Evolutionary conservation across 1,140 invertebrate genomes (phyloP).

Genomic region (Euura saliciscinereae): DNA sequence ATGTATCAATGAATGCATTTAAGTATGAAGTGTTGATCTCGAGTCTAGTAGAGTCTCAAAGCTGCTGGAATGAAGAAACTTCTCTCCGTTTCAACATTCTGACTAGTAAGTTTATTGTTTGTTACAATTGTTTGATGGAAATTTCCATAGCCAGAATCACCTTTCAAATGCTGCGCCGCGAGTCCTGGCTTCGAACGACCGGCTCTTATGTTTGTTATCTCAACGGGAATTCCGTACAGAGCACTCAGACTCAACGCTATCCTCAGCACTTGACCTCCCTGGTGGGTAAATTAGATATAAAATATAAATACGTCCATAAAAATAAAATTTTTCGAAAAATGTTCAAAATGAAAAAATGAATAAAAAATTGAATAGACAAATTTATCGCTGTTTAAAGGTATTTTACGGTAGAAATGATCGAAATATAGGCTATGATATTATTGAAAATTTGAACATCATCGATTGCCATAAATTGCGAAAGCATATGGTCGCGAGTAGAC

Average conservation of each 20-base stretch:
- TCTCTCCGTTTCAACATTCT: too few species aligned
- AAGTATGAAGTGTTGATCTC: too few species aligned
- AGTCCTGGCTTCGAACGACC: slow-evolving; percentile 81
- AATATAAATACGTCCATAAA: not conserved
- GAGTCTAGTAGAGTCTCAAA: too few species aligned
- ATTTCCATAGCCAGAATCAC: slow-evolving; percentile 45
- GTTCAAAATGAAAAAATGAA: too few species aligned
- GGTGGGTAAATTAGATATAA: slow-evolving; percentile 12
- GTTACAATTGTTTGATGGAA: too few species aligned
- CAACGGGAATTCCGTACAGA: slow-evolving; percentile 73
- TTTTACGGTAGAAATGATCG: too few species aligned
- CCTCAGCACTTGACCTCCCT: slow-evolving; percentile 90
- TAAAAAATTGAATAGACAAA: too few species aligned
- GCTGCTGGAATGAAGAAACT: too few species aligned
- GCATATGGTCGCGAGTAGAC: not conserved
- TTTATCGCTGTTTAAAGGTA: too few species aligned
- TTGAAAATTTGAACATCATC: not conserved
- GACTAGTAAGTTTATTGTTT: too few species aligned
- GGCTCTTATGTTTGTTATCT: slow-evolving; percentile 80
- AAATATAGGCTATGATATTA: too few species aligned
- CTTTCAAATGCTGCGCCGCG: slow-evolving; percentile 86
- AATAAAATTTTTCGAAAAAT: not conserved
- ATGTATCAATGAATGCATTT: too few species aligned
- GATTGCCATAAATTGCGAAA: not conserved
- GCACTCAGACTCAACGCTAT: slow-evolving; percentile 80